These are phyloP conservation scores for Lepus townsendii DNA, from an alignment of 2,797 vertebrate species.

Conservation along the genomic window DNA sequence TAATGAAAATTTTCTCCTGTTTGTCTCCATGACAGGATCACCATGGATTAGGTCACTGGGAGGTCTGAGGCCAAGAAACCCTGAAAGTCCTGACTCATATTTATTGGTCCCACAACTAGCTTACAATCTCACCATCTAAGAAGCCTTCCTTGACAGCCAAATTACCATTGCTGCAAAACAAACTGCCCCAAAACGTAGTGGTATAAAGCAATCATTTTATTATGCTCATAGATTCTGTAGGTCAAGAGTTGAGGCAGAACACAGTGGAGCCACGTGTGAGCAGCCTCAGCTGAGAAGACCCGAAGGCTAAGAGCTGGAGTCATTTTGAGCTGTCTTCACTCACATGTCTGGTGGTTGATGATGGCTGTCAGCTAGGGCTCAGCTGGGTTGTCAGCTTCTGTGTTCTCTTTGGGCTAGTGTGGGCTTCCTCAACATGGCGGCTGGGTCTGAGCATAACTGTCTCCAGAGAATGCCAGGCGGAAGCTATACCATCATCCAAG, in stretches of 20 bases:
- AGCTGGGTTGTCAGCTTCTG: not conserved
- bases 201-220: not conserved
- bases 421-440: not conserved
- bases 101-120: not conserved
- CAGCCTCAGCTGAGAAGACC: not conserved
- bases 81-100: not conserved
- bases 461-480: not conserved
- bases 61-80: not conserved
- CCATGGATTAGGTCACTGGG: not conserved
- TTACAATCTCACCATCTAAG: slow-evolving; percentile 11
- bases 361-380: not conserved
- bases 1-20: not conserved
- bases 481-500: slow-evolving; percentile 6
- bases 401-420: not conserved
- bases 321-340: not conserved
- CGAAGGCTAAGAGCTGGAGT: not conserved
- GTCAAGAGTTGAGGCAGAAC: slow-evolving; percentile 18
- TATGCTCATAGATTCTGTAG: not conserved
- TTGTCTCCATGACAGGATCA: slow-evolving; percentile 3
- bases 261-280: not conserved
- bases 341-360: not conserved
- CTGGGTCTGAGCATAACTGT: not conserved
- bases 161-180: slow-evolving; percentile 48
- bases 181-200: not conserved
- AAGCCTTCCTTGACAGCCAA: slow-evolving; percentile 1